These are phyloP conservation scores for Melinopterus prodromus DNA, from an alignment of 2,888 invertebrate genomes.

Conservation along the genomic window DNA sequence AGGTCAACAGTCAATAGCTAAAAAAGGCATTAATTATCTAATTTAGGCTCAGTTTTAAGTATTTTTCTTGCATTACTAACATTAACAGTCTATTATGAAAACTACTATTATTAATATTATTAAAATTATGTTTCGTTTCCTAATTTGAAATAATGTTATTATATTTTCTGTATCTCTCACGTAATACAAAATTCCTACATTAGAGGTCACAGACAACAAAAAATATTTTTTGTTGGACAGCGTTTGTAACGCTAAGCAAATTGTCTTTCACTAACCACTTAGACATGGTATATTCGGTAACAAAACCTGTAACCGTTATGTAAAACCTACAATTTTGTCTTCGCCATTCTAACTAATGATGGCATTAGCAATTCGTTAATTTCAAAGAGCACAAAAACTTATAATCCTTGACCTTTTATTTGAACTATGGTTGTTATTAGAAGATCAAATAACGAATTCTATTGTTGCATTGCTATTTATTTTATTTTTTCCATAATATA, in stretches of 20 bases:
- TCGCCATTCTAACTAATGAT: neutral
- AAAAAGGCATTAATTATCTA: no score
- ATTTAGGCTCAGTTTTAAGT: no score
- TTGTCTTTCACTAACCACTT: neutral
- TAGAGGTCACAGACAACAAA: no score
- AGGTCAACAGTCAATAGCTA: no score
- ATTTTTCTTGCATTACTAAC: no score
- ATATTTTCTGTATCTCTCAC: no score
- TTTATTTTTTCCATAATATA: neutral
- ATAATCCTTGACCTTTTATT: neutral
- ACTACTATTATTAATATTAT: no score
- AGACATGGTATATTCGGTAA: neutral
- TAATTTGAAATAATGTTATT: no score
- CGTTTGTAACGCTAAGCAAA: neutral
- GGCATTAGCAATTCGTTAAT: neutral
- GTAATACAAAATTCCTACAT: no score
- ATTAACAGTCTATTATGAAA: no score
- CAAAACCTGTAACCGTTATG: neutral
- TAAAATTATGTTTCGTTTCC: no score
- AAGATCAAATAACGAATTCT: neutral
- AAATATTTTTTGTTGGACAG: no score
- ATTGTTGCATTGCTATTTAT: neutral
- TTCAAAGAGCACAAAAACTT: neutral
- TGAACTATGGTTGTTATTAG: neutral
- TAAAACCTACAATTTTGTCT: neutral